These are phyloP conservation scores for Magallana gigas DNA, from an alignment of 1,140 invertebrate genomes.

Conservation along the genomic window DNA sequence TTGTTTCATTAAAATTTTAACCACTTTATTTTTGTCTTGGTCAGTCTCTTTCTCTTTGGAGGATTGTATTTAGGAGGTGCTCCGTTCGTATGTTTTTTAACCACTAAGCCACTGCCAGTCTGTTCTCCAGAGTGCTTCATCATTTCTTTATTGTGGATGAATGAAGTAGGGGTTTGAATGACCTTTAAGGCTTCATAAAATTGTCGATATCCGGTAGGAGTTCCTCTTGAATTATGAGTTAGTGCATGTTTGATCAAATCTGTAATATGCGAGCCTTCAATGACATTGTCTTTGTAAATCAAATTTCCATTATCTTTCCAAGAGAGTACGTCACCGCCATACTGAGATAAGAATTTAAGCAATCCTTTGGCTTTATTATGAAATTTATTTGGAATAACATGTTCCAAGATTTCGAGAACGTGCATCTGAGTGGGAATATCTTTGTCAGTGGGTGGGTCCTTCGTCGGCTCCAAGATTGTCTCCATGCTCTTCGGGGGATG, in stretches of 20 bases:
- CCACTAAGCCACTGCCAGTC: not conserved
- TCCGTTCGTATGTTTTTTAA: not conserved
- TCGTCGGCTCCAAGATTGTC: not conserved
- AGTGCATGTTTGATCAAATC: slow-evolving; percentile 28
- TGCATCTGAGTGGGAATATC: not conserved
- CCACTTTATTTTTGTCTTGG: slow-evolving; percentile 19
- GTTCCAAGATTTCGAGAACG: not conserved
- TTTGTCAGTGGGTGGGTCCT: not conserved
- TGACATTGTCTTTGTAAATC: slow-evolving; percentile 3
- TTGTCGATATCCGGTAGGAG: slow-evolving; percentile 13
- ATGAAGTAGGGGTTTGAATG: slow-evolving; percentile 28
- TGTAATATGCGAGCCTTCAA: slow-evolving; percentile 15
- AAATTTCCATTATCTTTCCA: slow-evolving; percentile 7
- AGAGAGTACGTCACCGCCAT: not conserved
- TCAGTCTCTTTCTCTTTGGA: not conserved
- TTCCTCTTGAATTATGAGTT: not conserved
- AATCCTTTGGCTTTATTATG: slow-evolving; percentile 22
- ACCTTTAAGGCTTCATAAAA: slow-evolving; percentile 4
- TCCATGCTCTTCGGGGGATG: not conserved
- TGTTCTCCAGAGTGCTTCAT: not conserved
- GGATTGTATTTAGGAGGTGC: too few species aligned
- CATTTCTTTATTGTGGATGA: not conserved
- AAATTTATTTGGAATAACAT: not conserved
- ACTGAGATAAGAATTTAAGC: not conserved
- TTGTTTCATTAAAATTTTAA: slow-evolving; percentile 8